Base-by-base conservation (phyloP, 2,797 vertebrate species). In the Meriones psammophilus region DNA sequence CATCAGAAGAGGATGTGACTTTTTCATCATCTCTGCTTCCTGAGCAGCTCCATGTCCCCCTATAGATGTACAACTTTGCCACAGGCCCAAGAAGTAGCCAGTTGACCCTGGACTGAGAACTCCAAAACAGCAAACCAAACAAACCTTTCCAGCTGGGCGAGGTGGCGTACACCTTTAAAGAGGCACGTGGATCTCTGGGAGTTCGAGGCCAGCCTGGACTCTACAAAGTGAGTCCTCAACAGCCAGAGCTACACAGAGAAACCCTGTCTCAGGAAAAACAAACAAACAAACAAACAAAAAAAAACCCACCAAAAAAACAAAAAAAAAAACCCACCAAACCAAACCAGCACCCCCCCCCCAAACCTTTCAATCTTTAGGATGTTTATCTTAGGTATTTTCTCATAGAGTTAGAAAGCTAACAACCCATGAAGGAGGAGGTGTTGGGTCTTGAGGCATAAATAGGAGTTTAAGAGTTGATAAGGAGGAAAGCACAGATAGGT, bases 371-470 rank as follows among this genome's bases (percentile, higher is more conserved):
- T 36, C 28, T 77, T 30, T 46, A 69, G 14, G 14, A 68, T 60
- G 62, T 10, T 46, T 46, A 30, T 58, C 15, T 77, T 9, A 18
- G 15, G 28, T 58, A 30, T 84, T 85, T 90, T 60, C 50, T 90
- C 62, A 58, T 26, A 90, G 20, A 36, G 64, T 22, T 50, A 69
- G 79, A 68, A 94, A 77, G n/a, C 69, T 58, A 60, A 64, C 15
- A 22, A 58, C 33, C 46, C 71, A 60, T 4, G 22, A 30, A 58
- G 12, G 10, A 28, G 42, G 28, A 39, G 42, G 74, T 26, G 60
- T 50, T 54, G 79, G 79, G 79, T 92, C 62, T 66, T 92, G 74
- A 92, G n/a, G 78, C 30, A 36, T 50, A 80, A 78, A 39, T 22
- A 95, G 93, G 93, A 78, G 58, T 60, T 79, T 14, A 2, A 36